phyloP scores from a whole-genome alignment of 2,113 vertebrate species.

The Nerophis lumbriciformis region DNA sequence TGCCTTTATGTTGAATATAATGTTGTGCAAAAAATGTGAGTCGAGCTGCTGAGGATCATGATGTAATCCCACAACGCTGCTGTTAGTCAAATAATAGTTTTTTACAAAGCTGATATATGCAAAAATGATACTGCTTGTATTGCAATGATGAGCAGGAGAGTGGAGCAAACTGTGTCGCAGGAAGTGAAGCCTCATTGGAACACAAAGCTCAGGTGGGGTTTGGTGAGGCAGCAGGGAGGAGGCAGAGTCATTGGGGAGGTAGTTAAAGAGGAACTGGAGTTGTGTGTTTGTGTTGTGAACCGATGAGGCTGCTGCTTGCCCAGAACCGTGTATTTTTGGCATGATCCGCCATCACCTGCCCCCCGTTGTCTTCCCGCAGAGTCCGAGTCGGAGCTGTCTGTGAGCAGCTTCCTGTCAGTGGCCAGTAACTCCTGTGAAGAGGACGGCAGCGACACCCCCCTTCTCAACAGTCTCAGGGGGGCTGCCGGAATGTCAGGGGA shows the following conservation, averaged over 20 bases:
- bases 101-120: neutral
- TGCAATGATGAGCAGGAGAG: neutral
- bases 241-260: slow-evolving; percentile 32
- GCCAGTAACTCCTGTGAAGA: slow-evolving; percentile 73
- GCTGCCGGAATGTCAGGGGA: slow-evolving; percentile 79
- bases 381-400: slow-evolving; percentile 82
- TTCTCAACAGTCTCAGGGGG: slow-evolving; percentile 58
- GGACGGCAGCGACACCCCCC: slow-evolving; percentile 52
- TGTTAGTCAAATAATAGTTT: neutral
- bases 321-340: slow-evolving; percentile 13
- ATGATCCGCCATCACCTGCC: slow-evolving; percentile 35
- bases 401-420: slow-evolving; percentile 84
- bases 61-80: neutral
- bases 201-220: slow-evolving; percentile 81
- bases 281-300: slow-evolving; percentile 52
- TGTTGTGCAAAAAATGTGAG: neutral
- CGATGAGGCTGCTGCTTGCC: slow-evolving; percentile 15
- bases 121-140: neutral
- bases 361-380: slow-evolving; percentile 71
- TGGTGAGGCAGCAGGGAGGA: slow-evolving; percentile 43
- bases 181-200: slow-evolving; percentile 73
- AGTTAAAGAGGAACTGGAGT: slow-evolving; percentile 30
- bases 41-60: neutral
- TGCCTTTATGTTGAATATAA: neutral
- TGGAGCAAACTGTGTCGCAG: slow-evolving; percentile 51